phyloP scores from a whole-genome alignment of 2,113 vertebrate species.

The Hemibagrus wyckioides region DNA sequence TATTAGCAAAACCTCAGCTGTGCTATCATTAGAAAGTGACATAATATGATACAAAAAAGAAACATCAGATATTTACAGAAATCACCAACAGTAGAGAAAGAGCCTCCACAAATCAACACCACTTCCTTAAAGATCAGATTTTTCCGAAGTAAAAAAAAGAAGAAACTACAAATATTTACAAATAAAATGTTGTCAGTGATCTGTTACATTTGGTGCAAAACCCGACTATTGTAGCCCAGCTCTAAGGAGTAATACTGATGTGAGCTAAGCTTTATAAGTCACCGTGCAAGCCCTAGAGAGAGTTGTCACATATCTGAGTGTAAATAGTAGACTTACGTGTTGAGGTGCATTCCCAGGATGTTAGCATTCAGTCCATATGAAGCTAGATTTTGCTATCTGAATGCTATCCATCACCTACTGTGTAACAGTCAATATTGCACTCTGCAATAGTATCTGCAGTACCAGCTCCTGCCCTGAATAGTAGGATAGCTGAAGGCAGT shows the following conservation, averaged over 20 bases:
- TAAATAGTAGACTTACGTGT: neutral
- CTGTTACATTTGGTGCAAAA: neutral
- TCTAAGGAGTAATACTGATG: neutral
- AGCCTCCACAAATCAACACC: neutral
- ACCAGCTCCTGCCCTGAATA: no score
- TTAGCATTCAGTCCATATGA: neutral
- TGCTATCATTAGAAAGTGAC: constrained; percentile 20
- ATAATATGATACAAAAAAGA: neutral
- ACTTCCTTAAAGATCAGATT: neutral
- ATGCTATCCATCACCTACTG: no score
- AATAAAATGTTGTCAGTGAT: neutral
- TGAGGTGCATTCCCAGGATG: neutral
- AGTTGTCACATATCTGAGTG: neutral
- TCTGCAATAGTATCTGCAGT: no score
- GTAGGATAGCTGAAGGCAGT: no score
- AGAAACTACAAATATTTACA: neutral
- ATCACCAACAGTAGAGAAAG: neutral
- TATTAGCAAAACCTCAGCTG: neutral
- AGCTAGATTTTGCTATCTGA: no score
- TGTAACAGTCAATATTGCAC: no score
- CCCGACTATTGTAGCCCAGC: neutral
- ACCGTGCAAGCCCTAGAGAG: neutral
- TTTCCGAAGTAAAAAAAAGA: neutral
- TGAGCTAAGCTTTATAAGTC: neutral
- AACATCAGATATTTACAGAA: neutral